Evolutionary conservation across 2,113 vertebrate genomes (phyloP).

Genomic region (Siniperca chuatsi): DNA sequence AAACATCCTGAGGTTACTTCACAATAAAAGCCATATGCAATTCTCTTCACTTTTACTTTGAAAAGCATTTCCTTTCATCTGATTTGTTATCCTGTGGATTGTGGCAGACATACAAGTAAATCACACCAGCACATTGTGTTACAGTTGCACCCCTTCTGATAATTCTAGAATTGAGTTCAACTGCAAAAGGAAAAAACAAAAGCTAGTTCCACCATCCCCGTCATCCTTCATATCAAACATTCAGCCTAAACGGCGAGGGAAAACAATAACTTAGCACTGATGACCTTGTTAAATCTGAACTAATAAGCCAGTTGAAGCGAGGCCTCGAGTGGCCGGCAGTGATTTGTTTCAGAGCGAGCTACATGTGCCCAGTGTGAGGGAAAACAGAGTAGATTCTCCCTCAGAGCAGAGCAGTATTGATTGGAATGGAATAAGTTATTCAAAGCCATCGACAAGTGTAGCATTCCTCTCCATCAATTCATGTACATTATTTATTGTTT

Average conservation of each 20-base stretch:
- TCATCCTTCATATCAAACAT: constrained; percentile 17
- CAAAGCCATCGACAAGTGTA: constrained; percentile 51
- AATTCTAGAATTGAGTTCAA: background rate
- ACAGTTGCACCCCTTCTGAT: background rate
- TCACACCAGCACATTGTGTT: background rate
- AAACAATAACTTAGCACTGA: constrained; percentile 27
- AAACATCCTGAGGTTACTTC: background rate
- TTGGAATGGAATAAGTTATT: constrained; percentile 64
- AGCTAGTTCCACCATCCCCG: background rate
- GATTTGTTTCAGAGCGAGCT: constrained; percentile 48
- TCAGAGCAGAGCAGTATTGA: constrained; percentile 44
- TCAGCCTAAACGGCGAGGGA: background rate
- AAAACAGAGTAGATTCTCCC: constrained; percentile 23
- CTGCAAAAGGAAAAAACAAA: background rate
- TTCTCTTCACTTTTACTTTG: background rate
- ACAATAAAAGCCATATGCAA: background rate
- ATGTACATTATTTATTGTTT: constrained; percentile 59
- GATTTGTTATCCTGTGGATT: background rate
- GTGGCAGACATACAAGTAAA: background rate
- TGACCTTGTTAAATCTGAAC: constrained; percentile 48
- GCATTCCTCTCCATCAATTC: constrained; percentile 53
- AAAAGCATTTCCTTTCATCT: background rate
- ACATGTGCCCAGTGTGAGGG: background rate
- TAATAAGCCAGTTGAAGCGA: constrained; percentile 41
- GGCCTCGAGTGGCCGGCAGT: constrained; percentile 20